A percentile compares a stretch with the other conserved stretches of the same genome.
Evolutionary conservation across 2,797 vertebrate species (phyloP).

Genomic region (Forpus xanthops): DNA sequence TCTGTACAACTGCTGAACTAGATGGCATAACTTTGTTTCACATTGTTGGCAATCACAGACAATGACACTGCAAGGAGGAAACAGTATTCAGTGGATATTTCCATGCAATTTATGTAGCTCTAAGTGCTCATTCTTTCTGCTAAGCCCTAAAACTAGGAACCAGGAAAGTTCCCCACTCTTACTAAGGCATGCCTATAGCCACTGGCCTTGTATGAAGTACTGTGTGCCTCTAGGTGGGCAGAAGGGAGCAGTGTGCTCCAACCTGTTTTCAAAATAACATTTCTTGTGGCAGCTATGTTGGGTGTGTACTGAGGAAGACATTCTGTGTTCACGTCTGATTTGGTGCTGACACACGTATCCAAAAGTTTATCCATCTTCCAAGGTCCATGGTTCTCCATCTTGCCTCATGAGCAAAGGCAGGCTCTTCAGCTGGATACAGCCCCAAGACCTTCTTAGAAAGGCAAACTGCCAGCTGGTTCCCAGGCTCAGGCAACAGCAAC

Average conservation of each 20-base stretch:
- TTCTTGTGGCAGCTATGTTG: background rate
- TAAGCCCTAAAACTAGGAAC: background rate
- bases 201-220: background rate
- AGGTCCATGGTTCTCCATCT: background rate
- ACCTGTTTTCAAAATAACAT: background rate
- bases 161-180: background rate
- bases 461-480: background rate
- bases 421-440: background rate
- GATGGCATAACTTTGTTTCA: background rate
- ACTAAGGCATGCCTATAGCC: too few species aligned
- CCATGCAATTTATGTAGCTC: background rate
- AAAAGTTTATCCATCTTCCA: background rate
- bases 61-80: background rate
- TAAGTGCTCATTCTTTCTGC: background rate
- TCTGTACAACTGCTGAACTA: background rate
- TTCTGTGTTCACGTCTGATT: background rate
- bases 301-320: background rate
- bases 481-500: background rate
- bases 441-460: background rate
- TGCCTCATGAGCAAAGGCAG: background rate
- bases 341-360: background rate
- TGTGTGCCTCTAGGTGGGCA: background rate
- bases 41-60: background rate
- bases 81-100: background rate
- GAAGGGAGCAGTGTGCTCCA: background rate